Conservation (phyloP, 2,797 vertebrate genomes). For the Heterohyrax brucei region DNA sequence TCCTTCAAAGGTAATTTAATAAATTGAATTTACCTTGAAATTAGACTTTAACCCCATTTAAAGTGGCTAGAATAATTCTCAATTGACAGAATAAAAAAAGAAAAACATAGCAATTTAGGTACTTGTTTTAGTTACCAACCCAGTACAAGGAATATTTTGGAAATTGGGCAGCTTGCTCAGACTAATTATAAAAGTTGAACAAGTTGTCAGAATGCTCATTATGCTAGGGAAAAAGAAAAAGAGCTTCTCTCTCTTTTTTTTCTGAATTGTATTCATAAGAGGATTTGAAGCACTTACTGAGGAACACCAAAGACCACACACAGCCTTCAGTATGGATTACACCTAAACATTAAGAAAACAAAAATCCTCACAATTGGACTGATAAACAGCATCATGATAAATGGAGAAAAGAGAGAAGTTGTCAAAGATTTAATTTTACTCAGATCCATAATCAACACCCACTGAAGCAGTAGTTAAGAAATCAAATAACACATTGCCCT, state of each 20-base stretch:
- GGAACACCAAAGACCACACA: too few species aligned
- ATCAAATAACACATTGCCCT: too few species aligned
- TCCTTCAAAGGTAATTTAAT: background rate
- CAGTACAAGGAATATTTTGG: background rate
- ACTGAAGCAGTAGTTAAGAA: too few species aligned
- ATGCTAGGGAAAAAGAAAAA: background rate
- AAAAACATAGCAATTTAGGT: background rate
- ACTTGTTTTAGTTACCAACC: background rate
- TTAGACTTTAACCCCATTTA: background rate
- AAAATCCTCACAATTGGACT: too few species aligned
- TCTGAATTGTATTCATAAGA: conserved; percentile 20
- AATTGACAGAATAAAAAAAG: background rate
- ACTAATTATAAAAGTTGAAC: conserved; percentile 18
- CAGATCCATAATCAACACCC: too few species aligned
- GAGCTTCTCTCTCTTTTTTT: background rate
- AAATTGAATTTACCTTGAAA: background rate
- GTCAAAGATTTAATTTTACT: too few species aligned
- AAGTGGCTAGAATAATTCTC: background rate
- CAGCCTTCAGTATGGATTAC: too few species aligned
- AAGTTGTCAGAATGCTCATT: conserved; percentile 5
- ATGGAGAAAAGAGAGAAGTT: too few species aligned
- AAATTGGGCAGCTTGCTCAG: background rate
- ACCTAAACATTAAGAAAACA: too few species aligned
- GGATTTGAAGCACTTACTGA: too few species aligned
- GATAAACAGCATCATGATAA: too few species aligned